These are phyloP conservation scores for Phylloscopus whistleri DNA, from an alignment of 2,113 vertebrate species.

Conservation along the genomic window DNA sequence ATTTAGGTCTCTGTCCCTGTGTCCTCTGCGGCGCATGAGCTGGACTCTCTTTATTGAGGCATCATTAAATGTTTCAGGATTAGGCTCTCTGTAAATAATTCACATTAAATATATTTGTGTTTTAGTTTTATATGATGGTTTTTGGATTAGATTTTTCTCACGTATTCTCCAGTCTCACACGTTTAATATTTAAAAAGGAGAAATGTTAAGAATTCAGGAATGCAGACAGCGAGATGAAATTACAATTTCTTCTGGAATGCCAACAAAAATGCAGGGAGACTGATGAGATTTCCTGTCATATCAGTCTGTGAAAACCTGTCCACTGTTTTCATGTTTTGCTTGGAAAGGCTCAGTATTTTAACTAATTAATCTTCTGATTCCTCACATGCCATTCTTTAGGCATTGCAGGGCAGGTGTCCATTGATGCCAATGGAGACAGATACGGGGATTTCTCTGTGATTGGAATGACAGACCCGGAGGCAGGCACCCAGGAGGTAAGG, in stretches of 20 bases:
- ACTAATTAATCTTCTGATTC: constrained; percentile 73
- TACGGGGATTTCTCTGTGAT: constrained; percentile 95
- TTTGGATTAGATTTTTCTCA: constrained; percentile 48
- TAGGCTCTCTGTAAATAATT: background rate
- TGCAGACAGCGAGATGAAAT: constrained; percentile 80
- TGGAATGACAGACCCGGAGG: constrained; percentile 85
- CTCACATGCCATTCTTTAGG: constrained; percentile 76
- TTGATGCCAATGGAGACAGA: constrained; percentile 91
- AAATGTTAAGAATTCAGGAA: constrained; percentile 87
- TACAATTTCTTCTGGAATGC: constrained; percentile 79
- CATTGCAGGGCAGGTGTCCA: constrained; percentile 94
- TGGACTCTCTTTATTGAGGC: background rate
- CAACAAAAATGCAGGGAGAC: constrained; percentile 78
- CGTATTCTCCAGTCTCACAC: constrained; percentile 53
- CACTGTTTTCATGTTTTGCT: constrained; percentile 74
- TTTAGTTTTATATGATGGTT: background rate
- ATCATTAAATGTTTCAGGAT: background rate
- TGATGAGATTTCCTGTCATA: constrained; percentile 83
- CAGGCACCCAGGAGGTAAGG: constrained; percentile 92
- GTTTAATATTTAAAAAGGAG: constrained; percentile 63
- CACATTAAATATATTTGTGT: background rate
- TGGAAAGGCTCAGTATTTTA: constrained; percentile 67
- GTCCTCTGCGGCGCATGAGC: background rate
- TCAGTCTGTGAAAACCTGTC: constrained; percentile 73
- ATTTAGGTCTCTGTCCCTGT: background rate